Evolutionary conservation across 2,888 invertebrate species (phyloP), one percentile per base, ranked within the genome.

Genomic region (Bellardia bayeri): DNA sequence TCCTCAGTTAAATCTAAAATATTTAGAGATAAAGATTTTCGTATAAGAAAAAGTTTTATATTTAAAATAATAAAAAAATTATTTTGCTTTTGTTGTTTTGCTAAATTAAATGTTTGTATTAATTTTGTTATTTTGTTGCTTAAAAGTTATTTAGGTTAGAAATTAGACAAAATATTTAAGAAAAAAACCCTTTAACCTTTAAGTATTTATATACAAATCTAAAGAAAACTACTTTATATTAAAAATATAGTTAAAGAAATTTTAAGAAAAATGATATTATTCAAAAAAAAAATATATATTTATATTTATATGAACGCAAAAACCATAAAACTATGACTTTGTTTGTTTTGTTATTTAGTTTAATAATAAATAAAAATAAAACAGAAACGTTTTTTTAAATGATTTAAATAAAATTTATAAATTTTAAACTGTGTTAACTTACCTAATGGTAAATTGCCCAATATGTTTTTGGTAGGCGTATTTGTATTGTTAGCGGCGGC

Each of bases 371-470:
- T 6, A 6, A 6, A 37, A 37, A 37, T 37, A 37, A 37, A 37
- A 6, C 4, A 37, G 1, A 37, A 37, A 2, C 3, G 4, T 37
- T 33, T 37, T 37, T 37, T 37, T 37, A 4, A 64, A 6, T 71
- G 56, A 23, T 11, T 42, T 54, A 3, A 37, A 58, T 69, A 6
- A 3, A 61, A 58, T 30, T 30, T 42, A 49, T 33, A 56, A 72
- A 56, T 23, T 58, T 75, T 45, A 58, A 75, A 84, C 56, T 51
- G 68, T 74, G 49, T 75, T 49, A 84, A 90, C 93, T 93, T 91
- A 94, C 93, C 93, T 91, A 94, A 90, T 89, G 93, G 91, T 91
- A 94, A 92, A 92, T 92, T 93, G 89, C 94, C 93, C 91, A 94
- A 90, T 88, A 92, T 91, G 89, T 91, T 92, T 90, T 91, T 91